A percentile compares a stretch with the other conserved stretches of the same genome.
phyloP scores from a whole-genome alignment of 2,888 invertebrate species.

The Lapara coniferarum region DNA sequence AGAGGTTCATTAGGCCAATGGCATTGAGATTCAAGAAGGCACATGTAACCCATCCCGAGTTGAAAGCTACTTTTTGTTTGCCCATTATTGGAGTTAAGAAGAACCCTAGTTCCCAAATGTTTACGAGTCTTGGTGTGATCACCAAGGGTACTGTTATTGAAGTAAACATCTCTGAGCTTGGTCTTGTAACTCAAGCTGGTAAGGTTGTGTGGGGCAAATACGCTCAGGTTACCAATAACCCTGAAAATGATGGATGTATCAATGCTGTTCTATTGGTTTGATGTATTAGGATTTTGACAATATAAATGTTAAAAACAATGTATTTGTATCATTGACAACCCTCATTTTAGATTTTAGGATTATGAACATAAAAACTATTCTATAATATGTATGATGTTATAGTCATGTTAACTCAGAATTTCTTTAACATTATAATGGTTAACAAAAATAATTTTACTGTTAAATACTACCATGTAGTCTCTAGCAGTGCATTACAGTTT shows the following conservation, averaged over 20 bases:
- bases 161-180: constrained; percentile 99
- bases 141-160: constrained; percentile 99
- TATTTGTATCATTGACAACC: background rate
- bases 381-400: no score
- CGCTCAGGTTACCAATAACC: constrained; percentile 99
- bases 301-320: background rate
- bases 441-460: no score
- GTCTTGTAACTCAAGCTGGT: constrained; percentile 98
- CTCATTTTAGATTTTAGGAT: background rate
- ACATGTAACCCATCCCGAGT: constrained; percentile 99
- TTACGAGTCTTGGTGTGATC: constrained; percentile 98
- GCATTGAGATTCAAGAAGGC: constrained; percentile 97
- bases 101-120: constrained; percentile 98
- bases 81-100: constrained; percentile 99
- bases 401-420: no score
- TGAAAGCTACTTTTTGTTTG: constrained; percentile 98
- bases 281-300: constrained; percentile 45
- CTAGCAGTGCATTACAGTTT: no score
- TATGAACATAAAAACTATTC: no score
- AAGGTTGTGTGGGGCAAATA: constrained; percentile 99
- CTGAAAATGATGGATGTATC: constrained; percentile 99
- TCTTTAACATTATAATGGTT: no score
- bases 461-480: no score
- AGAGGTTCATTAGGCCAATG: constrained; percentile 99
- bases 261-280: constrained; percentile 98